Conservation (phyloP, 2,113 vertebrate species). For the Aspidoscelis tigris region DNA sequence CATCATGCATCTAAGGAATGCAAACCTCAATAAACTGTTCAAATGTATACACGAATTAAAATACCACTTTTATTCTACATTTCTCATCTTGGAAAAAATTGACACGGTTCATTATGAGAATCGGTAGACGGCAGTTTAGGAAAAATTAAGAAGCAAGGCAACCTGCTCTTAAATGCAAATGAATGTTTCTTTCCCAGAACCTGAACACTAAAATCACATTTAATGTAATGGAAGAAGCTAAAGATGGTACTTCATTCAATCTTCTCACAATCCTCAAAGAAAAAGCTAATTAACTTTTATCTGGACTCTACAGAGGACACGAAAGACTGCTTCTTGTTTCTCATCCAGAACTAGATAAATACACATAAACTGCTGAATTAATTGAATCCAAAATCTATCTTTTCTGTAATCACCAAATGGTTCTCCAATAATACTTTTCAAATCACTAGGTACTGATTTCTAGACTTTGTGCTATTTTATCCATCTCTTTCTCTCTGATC, state of each 20-base stretch:
- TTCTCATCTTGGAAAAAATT: constrained; percentile 32
- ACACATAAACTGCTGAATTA: too few relatives aligned
- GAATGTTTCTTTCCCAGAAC: background rate
- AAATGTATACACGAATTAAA: constrained; percentile 16
- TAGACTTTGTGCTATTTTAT: background rate
- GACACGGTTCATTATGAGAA: background rate
- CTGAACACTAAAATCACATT: background rate
- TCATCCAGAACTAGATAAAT: background rate
- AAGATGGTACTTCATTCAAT: background rate
- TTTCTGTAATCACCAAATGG: background rate
- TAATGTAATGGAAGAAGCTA: background rate
- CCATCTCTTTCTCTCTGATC: background rate
- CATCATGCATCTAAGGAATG: constrained; percentile 42
- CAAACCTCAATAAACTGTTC: constrained; percentile 2
- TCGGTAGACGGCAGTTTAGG: background rate
- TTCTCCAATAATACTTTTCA: background rate
- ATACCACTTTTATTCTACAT: constrained; percentile 27
- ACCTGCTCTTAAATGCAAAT: background rate
- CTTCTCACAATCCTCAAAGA: background rate
- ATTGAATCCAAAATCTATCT: background rate
- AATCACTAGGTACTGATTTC: background rate
- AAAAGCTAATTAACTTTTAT: background rate
- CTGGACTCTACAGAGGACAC: background rate
- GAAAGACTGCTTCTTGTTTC: background rate
- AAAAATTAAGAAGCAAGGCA: constrained; percentile 3